Conservation (phyloP, 2,797 vertebrate genomes). For the Sebastes matsubarae region DNA sequence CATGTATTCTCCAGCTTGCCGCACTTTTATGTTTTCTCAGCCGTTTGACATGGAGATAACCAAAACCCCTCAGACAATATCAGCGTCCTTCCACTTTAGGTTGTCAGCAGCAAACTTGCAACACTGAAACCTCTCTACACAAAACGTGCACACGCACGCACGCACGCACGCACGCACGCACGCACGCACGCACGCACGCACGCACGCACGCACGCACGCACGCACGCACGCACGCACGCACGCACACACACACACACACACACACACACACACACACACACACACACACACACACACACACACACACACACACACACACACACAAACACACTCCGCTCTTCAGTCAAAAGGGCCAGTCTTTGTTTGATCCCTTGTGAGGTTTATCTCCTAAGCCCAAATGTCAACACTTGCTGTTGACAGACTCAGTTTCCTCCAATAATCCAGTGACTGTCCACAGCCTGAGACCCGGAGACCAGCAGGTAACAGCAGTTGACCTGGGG, state of each 20-base stretch:
- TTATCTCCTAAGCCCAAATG: conserved; percentile 77
- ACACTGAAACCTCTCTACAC: conserved; percentile 65
- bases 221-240: not conserved
- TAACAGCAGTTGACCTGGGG: conserved; percentile 57
- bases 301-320: not conserved
- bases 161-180: not conserved
- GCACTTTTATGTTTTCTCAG: conserved; percentile 46
- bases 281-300: too few species aligned
- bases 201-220: not conserved
- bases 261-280: not conserved
- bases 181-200: too few species aligned
- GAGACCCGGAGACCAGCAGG: conserved; percentile 43
- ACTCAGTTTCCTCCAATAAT: conserved; percentile 66
- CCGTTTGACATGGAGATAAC: conserved; percentile 55
- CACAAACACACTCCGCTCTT: conserved; percentile 62
- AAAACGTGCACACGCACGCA: conserved; percentile 53
- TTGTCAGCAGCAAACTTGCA: conserved; percentile 74
- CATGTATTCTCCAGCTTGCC: conserved; percentile 13
- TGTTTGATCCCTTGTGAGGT: conserved; percentile 76
- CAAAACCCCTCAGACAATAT: conserved; percentile 69
- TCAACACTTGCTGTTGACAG: conserved; percentile 75
- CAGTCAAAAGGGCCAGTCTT: conserved; percentile 76
- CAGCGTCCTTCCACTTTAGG: conserved; percentile 79
- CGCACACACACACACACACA: conserved; percentile 38
- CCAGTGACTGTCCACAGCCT: conserved; percentile 44